phyloP scores from a whole-genome alignment of 2,113 vertebrate genomes.

The Passer domesticus region DNA sequence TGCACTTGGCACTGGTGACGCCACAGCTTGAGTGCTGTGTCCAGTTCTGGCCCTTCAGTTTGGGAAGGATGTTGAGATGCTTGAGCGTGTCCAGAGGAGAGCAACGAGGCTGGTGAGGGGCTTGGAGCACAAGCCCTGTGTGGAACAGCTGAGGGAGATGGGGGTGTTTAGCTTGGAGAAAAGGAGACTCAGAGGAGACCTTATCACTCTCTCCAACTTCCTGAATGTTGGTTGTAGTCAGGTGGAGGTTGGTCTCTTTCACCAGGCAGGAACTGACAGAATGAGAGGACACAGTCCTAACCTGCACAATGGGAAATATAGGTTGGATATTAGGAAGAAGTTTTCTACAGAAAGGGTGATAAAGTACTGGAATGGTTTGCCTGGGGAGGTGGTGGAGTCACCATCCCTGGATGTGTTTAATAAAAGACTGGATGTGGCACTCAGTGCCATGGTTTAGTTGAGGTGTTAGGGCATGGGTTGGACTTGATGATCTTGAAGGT shows the following conservation, averaged over 20 bases:
- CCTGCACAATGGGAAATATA: neutral
- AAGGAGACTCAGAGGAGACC: neutral
- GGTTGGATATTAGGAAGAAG: neutral
- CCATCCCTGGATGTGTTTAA: neutral
- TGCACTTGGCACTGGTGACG: fast-evolving
- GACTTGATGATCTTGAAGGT: neutral
- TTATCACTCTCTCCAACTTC: neutral
- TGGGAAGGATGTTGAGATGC: fast-evolving
- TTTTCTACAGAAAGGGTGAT: neutral
- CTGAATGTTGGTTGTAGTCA: neutral
- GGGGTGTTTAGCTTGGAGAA: neutral
- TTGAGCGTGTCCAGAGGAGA: fast-evolving
- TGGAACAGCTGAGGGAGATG: fast-evolving
- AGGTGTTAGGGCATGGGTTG: neutral
- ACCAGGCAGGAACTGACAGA: neutral
- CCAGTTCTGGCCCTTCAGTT: neutral
- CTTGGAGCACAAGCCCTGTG: neutral
- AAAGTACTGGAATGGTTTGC: neutral
- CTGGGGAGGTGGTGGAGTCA: neutral
- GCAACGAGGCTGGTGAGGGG: neutral
- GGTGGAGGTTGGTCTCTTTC: neutral
- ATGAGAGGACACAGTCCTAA: neutral
- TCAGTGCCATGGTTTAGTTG: neutral
- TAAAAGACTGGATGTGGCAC: neutral
- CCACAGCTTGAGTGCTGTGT: neutral